Evolutionary conservation across 2,888 invertebrate genomes (phyloP).

Genomic region (Pheosia gnoma): DNA sequence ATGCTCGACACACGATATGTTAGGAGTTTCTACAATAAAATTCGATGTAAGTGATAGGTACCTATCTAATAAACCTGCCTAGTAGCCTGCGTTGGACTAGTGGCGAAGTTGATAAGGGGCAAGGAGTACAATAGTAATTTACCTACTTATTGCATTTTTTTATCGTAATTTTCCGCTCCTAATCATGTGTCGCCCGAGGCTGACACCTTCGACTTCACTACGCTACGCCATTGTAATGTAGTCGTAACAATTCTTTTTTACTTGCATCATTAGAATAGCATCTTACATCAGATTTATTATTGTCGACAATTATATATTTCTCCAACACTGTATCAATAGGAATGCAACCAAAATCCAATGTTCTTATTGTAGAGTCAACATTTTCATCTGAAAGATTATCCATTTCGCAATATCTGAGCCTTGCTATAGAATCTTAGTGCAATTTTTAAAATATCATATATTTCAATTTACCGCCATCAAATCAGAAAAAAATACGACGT

Average conservation of each 20-base stretch:
- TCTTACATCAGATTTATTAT: conserved; percentile 63
- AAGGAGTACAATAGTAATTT: too few relatives aligned
- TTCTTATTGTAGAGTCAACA: conserved; percentile 45
- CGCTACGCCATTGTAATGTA: too few relatives aligned
- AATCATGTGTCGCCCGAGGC: too few relatives aligned
- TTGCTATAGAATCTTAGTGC: too few relatives aligned
- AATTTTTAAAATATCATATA: too few relatives aligned
- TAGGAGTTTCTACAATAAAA: conserved; percentile 51
- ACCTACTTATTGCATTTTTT: too few relatives aligned
- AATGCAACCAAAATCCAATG: conserved; percentile 68
- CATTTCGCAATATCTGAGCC: conserved; percentile 28
- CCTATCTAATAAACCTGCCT: too few relatives aligned
- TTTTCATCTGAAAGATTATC: conserved; percentile 53
- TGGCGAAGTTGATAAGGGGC: too few relatives aligned
- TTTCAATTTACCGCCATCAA: conserved; percentile 1
- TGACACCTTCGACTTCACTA: too few relatives aligned
- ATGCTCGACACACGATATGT: conserved; percentile 66
- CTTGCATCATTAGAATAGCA: not conserved
- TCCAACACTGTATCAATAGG: conserved; percentile 63
- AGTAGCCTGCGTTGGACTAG: too few relatives aligned
- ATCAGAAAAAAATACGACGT: too few relatives aligned
- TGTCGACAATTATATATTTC: conserved; percentile 58
- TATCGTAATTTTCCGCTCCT: too few relatives aligned
- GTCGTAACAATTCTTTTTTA: not conserved
- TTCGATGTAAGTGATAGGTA: not conserved